Percentiles rank a stretch among this genome's conserved stretches.
These are phyloP conservation scores for Burhinus oedicnemus DNA, from an alignment of 2,113 vertebrate genomes.

Conservation along the genomic window DNA sequence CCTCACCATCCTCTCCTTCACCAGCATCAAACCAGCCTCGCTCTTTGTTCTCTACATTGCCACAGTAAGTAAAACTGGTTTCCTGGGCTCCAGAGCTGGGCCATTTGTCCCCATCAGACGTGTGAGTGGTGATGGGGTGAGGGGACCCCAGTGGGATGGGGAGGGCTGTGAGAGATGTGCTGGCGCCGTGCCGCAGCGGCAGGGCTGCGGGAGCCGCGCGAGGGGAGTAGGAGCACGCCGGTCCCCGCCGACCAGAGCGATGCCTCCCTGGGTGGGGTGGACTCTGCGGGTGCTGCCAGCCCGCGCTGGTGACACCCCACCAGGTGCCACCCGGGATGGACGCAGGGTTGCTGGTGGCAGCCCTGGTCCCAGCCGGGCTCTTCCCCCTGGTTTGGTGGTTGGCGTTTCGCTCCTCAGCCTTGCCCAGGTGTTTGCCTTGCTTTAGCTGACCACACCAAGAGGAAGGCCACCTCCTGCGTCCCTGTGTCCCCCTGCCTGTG, in stretches of 20 bases:
- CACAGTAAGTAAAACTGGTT: conserved; percentile 54
- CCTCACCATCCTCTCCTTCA: conserved; percentile 72
- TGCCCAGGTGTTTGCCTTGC: background rate
- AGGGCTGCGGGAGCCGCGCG: no score
- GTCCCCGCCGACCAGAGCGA: fast-evolving
- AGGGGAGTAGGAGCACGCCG: background rate
- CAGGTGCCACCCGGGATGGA: background rate
- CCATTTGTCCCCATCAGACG: fast-evolving
- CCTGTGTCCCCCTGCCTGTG: background rate
- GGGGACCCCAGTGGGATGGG: background rate
- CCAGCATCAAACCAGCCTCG: conserved; percentile 8
- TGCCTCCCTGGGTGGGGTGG: background rate
- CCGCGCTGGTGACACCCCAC: background rate
- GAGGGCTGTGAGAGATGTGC: background rate
- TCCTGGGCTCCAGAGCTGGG: background rate
- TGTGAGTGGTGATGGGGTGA: background rate
- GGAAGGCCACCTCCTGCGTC: fast-evolving
- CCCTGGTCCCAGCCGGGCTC: background rate
- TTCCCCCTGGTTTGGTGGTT: no score
- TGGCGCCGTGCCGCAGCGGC: background rate
- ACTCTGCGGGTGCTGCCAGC: background rate
- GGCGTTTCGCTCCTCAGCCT: background rate
- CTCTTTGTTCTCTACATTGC: conserved; percentile 73
- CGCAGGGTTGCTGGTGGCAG: background rate
- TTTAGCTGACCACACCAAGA: fast-evolving